These are phyloP conservation scores for Lutraria lutraria DNA, from an alignment of 2,888 invertebrate species.

Conservation along the genomic window DNA sequence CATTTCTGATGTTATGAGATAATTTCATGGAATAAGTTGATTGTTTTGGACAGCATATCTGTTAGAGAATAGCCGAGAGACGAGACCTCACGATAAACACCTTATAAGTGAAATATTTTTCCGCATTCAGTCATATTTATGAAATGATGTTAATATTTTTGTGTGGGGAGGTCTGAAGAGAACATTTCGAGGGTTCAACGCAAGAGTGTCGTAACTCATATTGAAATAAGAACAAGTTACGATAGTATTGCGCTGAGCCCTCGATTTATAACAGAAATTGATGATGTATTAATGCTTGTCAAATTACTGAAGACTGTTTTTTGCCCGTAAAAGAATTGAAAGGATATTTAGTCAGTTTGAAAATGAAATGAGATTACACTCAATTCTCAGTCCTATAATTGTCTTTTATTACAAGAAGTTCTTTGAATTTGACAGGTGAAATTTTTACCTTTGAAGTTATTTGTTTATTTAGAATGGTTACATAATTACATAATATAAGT, in stretches of 20 bases:
- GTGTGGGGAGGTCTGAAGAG: background rate
- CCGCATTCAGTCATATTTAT: background rate
- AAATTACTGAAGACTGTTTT: background rate
- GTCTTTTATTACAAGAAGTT: background rate
- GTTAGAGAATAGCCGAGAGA: slow-evolving; percentile 5
- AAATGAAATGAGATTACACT: background rate
- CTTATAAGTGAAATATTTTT: background rate
- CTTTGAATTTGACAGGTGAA: too few species aligned
- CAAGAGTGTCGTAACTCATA: too few species aligned
- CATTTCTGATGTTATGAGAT: slow-evolving; percentile 17
- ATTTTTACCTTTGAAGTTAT: too few species aligned
- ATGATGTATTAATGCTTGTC: background rate
- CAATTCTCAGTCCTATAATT: background rate
- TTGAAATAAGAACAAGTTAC: too few species aligned
- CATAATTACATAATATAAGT: background rate
- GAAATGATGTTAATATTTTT: slow-evolving; percentile 9
- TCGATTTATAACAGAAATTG: background rate
- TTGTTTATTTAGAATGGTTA: background rate
- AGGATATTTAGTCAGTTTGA: too few species aligned
- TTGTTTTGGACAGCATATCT: background rate
- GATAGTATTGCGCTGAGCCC: too few species aligned
- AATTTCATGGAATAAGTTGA: background rate
- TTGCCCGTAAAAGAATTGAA: too few species aligned
- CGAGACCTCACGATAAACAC: background rate
- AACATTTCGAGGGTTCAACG: too few species aligned